These are phyloP conservation scores for Dolichopus griseipennis DNA, from an alignment of 2,888 invertebrate species.

Conservation along the genomic window DNA sequence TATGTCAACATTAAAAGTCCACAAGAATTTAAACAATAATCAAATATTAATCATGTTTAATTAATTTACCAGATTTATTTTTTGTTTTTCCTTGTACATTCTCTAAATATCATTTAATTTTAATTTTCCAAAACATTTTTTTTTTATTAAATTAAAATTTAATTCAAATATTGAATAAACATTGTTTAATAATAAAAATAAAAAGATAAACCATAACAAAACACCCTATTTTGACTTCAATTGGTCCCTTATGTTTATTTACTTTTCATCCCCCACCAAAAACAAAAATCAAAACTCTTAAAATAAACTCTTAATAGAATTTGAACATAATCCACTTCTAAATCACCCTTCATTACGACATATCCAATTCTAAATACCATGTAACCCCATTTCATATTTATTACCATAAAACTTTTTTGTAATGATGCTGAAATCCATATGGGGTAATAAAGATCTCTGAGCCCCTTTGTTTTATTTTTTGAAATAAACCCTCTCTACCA, in stretches of 20 bases:
- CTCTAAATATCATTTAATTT: too few species aligned
- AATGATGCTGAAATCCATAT: not conserved
- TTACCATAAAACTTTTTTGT: not conserved
- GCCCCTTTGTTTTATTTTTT: not conserved
- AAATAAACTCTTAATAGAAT: not conserved
- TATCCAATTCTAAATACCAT: not conserved
- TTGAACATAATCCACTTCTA: not conserved
- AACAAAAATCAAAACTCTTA: not conserved
- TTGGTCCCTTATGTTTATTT: too few species aligned
- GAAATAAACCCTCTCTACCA: too few species aligned
- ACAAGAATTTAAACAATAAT: too few species aligned
- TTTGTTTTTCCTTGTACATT: too few species aligned
- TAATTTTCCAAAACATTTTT: not conserved
- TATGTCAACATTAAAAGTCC: too few species aligned
- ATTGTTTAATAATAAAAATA: not conserved
- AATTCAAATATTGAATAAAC: not conserved
- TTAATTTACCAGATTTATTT: too few species aligned
- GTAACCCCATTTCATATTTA: not conserved
- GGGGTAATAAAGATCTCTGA: not conserved
- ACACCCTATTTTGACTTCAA: not conserved
- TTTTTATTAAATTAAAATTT: conserved; percentile 2
- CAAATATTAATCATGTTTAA: too few species aligned
- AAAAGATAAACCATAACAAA: not conserved
- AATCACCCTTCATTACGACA: not conserved
- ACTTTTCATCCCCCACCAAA: not conserved